Evolutionary conservation across 2,797 vertebrate genomes (phyloP).

Genomic region (Thripadectes ignobilis): DNA sequence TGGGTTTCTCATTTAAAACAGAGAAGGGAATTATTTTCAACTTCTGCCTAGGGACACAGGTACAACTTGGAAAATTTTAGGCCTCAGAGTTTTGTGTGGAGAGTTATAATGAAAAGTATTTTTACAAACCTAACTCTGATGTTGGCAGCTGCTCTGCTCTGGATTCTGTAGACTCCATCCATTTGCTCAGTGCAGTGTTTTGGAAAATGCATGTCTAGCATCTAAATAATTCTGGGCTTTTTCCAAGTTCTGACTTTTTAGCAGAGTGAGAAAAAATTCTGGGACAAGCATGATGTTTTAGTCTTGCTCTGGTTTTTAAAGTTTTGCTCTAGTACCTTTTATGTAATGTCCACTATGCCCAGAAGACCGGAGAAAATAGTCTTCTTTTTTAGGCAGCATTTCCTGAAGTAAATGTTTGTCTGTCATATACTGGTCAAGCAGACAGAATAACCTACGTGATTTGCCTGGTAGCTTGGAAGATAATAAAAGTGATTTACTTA

Average conservation of each 20-base stretch:
- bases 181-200: not conserved
- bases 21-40: not conserved
- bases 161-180: not conserved
- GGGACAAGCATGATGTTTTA: not conserved
- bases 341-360: not conserved
- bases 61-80: not conserved
- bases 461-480: not conserved
- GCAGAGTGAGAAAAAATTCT: not conserved
- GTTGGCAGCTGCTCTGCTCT: not conserved
- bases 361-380: not conserved
- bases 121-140: not conserved
- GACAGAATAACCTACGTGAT: not conserved
- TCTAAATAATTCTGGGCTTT: not conserved
- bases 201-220: not conserved
- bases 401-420: not conserved
- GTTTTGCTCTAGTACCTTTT: not conserved
- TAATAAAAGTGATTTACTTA: not conserved
- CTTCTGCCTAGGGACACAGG: not conserved
- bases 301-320: not conserved
- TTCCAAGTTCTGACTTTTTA: not conserved
- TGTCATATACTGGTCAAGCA: not conserved
- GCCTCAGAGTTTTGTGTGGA: not conserved
- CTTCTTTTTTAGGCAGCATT: not conserved
- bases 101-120: not conserved
- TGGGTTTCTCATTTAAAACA: not conserved